These are phyloP conservation scores for Drosophila meridiana DNA, from an alignment of 2,888 invertebrate species.

Conservation along the genomic window DNA sequence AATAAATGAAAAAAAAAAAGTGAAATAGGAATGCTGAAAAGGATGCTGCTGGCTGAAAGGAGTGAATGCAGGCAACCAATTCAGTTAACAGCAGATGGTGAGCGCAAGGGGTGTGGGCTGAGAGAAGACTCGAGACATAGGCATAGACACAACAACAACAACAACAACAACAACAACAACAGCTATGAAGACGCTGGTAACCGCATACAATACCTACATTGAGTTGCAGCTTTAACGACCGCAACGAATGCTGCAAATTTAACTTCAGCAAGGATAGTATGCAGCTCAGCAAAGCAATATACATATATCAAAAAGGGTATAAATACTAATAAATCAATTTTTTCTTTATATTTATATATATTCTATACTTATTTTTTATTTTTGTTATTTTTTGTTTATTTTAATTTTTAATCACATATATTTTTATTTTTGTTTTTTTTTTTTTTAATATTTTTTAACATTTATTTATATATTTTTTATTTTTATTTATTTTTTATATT, in stretches of 20 bases:
- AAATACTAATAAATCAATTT: neutral
- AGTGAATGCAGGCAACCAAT: constrained; percentile 27
- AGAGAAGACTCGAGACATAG: constrained; percentile 29
- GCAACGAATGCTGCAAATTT: constrained; percentile 18
- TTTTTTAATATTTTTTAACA: too few species aligned
- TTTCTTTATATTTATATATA: neutral
- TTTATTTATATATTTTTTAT: too few species aligned
- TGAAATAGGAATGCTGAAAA: constrained; percentile 64
- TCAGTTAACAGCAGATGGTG: constrained; percentile 40
- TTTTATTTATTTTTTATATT: too few species aligned
- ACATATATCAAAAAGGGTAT: neutral
- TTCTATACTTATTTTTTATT: neutral
- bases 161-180: constrained; percentile 10
- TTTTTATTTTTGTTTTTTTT: too few species aligned
- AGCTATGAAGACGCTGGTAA: constrained; percentile 1
- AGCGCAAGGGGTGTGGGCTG: neutral
- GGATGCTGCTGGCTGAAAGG: constrained; percentile 47
- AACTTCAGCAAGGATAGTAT: constrained; percentile 24
- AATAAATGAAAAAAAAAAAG: constrained; percentile 23
- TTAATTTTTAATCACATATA: too few species aligned
- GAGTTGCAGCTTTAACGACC: constrained; percentile 58
- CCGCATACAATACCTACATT: constrained; percentile 42
- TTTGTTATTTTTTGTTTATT: neutral
- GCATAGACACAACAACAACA: constrained; percentile 35
- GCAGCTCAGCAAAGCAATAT: constrained; percentile 13